Conservation (phyloP, 64 coral and sea anemone species). For the Actinia tenebrosa region DNA sequence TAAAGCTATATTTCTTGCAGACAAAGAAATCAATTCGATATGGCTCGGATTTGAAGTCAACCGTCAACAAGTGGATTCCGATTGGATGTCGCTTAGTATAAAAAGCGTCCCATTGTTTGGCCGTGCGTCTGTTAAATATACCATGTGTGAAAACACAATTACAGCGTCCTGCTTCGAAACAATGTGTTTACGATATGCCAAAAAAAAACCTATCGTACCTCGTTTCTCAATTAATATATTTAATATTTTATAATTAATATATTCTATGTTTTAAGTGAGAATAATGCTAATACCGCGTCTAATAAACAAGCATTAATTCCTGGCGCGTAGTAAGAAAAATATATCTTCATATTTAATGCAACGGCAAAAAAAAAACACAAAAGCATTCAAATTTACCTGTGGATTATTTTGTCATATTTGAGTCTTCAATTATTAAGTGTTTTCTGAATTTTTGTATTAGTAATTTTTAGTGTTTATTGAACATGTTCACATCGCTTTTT, state of each 20-base stretch:
- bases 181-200: not conserved
- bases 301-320: no score
- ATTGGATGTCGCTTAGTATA: not conserved
- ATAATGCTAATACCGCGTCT: not conserved
- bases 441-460: no score
- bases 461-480: no score
- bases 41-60: not conserved
- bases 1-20: not conserved
- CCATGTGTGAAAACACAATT: not conserved
- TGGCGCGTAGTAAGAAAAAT: no score
- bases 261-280: not conserved
- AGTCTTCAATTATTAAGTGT: no score
- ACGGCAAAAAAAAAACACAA: no score
- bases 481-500: no score
- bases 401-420: no score
- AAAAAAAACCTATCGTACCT: not conserved
- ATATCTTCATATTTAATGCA: no score
- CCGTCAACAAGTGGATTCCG: not conserved
- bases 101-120: not conserved
- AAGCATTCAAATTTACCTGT: no score
- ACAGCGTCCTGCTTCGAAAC: not conserved
- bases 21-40: not conserved
- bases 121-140: not conserved
- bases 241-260: no score
- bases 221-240: not conserved